A percentile compares a stretch with the other conserved stretches of the same genome.
phyloP scores from a whole-genome alignment of 30 jellyfish, hydroid and myxozoan genomes.

The Hydractinia symbiolongicarpus region DNA sequence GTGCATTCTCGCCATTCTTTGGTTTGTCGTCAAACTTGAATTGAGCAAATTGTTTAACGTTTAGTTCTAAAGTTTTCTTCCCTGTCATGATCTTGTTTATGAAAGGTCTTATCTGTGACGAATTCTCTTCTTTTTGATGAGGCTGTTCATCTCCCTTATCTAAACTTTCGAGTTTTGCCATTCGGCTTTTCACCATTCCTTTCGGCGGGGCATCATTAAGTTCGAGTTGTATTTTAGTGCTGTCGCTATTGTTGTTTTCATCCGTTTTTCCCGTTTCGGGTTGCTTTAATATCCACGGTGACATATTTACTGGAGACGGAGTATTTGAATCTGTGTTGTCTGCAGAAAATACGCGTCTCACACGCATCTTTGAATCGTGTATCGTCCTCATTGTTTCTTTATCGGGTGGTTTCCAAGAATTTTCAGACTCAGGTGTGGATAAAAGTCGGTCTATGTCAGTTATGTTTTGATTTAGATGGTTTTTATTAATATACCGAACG shows the following conservation, averaged over 20 bases:
- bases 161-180: not conserved
- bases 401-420: constrained; percentile 6
- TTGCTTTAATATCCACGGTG: not conserved
- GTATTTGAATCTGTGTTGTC: not conserved
- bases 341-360: constrained; percentile 8
- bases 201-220: not conserved
- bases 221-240: not conserved
- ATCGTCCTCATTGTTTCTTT: constrained; percentile 1
- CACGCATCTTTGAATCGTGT: not conserved
- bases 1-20: not conserved
- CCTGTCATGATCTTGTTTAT: constrained; percentile 9
- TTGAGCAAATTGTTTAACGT: constrained; percentile 30
- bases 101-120: constrained; percentile 1
- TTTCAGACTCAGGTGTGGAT: not conserved
- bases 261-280: not conserved
- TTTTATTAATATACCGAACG: not conserved
- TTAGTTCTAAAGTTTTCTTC: constrained; percentile 29
- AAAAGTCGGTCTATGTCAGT: too few relatives aligned
- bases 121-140: not conserved
- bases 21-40: constrained; percentile 6
- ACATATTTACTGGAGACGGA: not conserved
- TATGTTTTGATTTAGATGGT: not conserved
- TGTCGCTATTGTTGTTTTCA: not conserved
- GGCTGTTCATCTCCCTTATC: not conserved
- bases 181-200: not conserved